phyloP scores from a whole-genome alignment of 2,797 vertebrate species.

The Muraenolepis orangiensis region DNA sequence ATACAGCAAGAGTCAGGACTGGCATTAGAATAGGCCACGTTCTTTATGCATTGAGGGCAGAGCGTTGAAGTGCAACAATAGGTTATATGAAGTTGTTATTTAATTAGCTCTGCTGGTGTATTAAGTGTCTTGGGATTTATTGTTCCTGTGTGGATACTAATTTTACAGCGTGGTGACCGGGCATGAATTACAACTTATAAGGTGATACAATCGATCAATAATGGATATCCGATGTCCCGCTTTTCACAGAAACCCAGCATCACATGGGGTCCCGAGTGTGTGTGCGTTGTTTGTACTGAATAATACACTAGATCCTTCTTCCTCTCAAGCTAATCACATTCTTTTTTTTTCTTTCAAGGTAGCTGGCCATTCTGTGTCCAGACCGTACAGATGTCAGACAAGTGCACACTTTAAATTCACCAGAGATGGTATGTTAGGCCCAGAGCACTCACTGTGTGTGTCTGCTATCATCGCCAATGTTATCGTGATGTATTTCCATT shows the following conservation, averaged over 20 bases:
- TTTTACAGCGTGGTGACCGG: background rate
- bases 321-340: background rate
- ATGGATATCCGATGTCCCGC: background rate
- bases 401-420: background rate
- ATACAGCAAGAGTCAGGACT: background rate
- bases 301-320: background rate
- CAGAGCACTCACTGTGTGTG: background rate
- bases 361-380: background rate
- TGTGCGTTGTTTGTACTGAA: background rate
- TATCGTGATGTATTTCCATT: background rate
- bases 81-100: conserved; percentile 15
- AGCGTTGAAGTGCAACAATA: conserved; percentile 11
- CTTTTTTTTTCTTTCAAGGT: background rate
- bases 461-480: background rate
- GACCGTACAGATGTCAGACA: background rate
- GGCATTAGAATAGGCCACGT: background rate
- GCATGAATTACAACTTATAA: background rate
- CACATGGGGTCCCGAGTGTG: background rate
- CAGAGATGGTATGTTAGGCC: background rate
- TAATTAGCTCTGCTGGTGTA: background rate
- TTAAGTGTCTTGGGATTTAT: conserved; percentile 12
- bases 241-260: background rate
- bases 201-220: background rate
- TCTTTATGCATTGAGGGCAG: conserved; percentile 12
- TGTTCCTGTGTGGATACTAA: conserved; percentile 7